Evolutionary conservation across 2,888 invertebrate genomes (phyloP).

Genomic region (Automeris io): DNA sequence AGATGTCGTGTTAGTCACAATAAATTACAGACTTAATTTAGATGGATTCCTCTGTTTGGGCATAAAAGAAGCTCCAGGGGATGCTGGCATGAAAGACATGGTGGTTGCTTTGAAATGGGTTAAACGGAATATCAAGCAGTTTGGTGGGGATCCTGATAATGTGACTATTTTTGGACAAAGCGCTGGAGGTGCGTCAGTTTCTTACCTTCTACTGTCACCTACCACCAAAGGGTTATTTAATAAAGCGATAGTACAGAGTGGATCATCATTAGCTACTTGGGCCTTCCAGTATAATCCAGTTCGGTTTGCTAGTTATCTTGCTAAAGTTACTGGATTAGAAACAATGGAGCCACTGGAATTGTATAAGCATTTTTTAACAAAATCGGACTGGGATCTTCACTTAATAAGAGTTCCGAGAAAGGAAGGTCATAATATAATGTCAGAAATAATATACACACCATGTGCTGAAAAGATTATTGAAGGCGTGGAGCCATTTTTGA

Average conservation of each 20-base stretch:
- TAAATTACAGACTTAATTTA: slow-evolving; percentile 32
- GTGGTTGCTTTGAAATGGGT: slow-evolving; percentile 34
- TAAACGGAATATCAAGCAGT: slow-evolving; percentile 25
- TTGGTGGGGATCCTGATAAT: slow-evolving; percentile 35
- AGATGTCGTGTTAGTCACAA: slow-evolving; percentile 22
- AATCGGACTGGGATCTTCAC: slow-evolving; percentile 5
- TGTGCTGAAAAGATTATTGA: slow-evolving; percentile 11
- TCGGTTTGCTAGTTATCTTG: slow-evolving; percentile 19
- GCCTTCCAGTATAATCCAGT: slow-evolving; percentile 19
- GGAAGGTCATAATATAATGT: slow-evolving; percentile 1
- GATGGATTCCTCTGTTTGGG: slow-evolving; percentile 31
- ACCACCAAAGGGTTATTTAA: slow-evolving; percentile 31
- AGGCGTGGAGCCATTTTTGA: slow-evolving; percentile 15
- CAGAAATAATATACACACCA: slow-evolving; percentile 5
- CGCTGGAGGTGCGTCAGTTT: slow-evolving; percentile 28
- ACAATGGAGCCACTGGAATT: slow-evolving; percentile 7
- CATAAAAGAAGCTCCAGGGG: slow-evolving; percentile 33
- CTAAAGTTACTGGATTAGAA: slow-evolving; percentile 11
- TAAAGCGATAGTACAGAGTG: slow-evolving; percentile 31
- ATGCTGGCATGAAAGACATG: slow-evolving; percentile 35
- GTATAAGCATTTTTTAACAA: slow-evolving; percentile 6
- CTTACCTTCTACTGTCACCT: slow-evolving; percentile 26
- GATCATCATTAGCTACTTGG: slow-evolving; percentile 29
- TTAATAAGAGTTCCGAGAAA: neutral
- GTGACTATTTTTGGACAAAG: slow-evolving; percentile 37